A percentile compares a stretch with the other conserved stretches of the same genome.
Evolutionary conservation across 2,888 invertebrate genomes (phyloP).

Genomic region (Melieria picta): DNA sequence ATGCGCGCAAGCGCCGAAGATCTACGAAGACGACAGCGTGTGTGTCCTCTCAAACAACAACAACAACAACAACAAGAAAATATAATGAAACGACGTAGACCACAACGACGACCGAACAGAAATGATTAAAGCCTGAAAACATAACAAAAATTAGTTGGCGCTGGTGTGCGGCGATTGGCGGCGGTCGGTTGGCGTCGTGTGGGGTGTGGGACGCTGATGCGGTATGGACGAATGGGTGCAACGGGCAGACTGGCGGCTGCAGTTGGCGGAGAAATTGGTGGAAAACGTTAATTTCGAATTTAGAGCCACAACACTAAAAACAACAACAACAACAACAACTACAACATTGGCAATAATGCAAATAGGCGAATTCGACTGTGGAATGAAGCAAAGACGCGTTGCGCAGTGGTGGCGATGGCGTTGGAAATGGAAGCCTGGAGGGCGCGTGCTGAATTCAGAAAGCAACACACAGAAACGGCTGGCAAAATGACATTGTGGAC

Average conservation of each 20-base stretch:
- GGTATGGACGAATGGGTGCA: constrained; percentile 12
- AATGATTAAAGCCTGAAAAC: constrained; percentile 51
- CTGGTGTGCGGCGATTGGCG: neutral
- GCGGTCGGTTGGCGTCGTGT: no score
- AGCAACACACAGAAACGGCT: neutral
- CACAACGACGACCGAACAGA: constrained; percentile 48
- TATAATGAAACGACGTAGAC: no score
- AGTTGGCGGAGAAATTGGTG: constrained; percentile 26
- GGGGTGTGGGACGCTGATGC: no score
- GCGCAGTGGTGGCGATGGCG: no score
- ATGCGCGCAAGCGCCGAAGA: constrained; percentile 5
- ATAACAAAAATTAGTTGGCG: constrained; percentile 30
- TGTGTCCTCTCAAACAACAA: neutral
- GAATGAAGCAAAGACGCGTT: neutral
- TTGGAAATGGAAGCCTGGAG: constrained; percentile 51
- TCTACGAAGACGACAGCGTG: constrained; percentile 17
- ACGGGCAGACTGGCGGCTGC: constrained; percentile 20
- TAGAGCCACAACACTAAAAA: constrained; percentile 24
- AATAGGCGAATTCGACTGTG: neutral
- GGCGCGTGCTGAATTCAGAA: constrained; percentile 64
- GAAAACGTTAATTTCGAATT: constrained; percentile 31
- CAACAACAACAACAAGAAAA: no score
- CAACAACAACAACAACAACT: constrained; percentile 6
- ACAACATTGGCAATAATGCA: neutral
- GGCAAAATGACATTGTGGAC: no score